Percentiles rank a stretch among this genome's conserved stretches.
Conservation (phyloP, 2,113 vertebrate genomes). For the Carettochelys insculpta region DNA sequence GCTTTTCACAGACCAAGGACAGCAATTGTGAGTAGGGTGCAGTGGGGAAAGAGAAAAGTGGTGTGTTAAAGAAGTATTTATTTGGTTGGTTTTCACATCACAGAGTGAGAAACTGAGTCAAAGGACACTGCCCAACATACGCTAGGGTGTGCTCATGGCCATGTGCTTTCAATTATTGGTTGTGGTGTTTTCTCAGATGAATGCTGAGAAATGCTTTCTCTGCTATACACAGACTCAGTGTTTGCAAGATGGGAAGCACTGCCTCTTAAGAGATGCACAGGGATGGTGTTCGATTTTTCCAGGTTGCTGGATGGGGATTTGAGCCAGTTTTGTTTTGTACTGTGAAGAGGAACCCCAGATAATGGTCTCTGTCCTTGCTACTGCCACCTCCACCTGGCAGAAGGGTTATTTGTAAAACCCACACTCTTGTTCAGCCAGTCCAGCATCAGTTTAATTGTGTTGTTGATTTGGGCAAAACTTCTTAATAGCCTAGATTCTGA, state of each 20-base stretch:
- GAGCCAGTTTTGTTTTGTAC: not conserved
- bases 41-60: not conserved
- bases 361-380: not conserved
- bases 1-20: not conserved
- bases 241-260: no score
- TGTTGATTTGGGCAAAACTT: not conserved
- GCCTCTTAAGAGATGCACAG: not conserved
- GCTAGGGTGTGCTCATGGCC: not conserved
- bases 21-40: not conserved
- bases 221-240: not conserved
- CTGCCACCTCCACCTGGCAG: not conserved
- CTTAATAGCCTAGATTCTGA: not conserved
- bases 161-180: not conserved
- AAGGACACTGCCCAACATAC: not conserved
- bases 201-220: not conserved
- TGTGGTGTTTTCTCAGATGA: not conserved
- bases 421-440: not conserved
- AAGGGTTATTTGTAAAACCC: not conserved
- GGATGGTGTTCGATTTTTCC: not conserved
- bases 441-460: fast-evolving
- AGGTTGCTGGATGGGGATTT: not conserved
- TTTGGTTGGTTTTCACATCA: not conserved
- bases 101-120: not conserved
- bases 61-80: not conserved
- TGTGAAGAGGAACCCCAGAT: not conserved